Evolutionary conservation across 2,888 invertebrate species (phyloP).

Genomic region (Phania funesta): DNA sequence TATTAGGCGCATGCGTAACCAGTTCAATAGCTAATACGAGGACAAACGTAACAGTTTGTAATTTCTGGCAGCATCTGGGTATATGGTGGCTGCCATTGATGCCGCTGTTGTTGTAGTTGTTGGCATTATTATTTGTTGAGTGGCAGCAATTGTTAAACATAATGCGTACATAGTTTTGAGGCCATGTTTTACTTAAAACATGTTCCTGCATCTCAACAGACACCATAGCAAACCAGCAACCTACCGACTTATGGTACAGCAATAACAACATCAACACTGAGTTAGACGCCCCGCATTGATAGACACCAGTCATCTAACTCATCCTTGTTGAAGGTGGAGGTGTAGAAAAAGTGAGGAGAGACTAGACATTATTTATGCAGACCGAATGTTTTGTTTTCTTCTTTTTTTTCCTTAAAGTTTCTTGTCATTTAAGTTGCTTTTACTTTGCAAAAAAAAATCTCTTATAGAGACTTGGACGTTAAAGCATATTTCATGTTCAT

Average conservation of each 20-base stretch:
- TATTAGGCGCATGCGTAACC: slow-evolving; percentile 70
- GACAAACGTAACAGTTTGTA: slow-evolving; percentile 55
- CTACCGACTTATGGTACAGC: slow-evolving; percentile 1
- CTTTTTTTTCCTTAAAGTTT: slow-evolving; percentile 2
- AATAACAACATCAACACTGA: slow-evolving; percentile 13
- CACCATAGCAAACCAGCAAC: slow-evolving; percentile 31
- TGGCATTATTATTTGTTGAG: slow-evolving; percentile 34
- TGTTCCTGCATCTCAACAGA: slow-evolving; percentile 44
- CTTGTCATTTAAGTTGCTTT: slow-evolving; percentile 60
- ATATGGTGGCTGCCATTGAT: slow-evolving; percentile 30
- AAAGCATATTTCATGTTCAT: slow-evolving; percentile 67
- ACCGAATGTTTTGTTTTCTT: slow-evolving; percentile 33
- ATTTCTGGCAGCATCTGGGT: slow-evolving; percentile 31
- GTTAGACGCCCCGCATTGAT: slow-evolving; percentile 66
- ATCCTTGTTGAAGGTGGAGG: slow-evolving; percentile 42
- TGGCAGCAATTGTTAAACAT: slow-evolving; percentile 63
- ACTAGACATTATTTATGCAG: slow-evolving; percentile 53
- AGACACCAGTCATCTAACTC: slow-evolving; percentile 60
- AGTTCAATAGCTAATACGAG: slow-evolving; percentile 67
- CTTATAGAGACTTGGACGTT: slow-evolving; percentile 25
- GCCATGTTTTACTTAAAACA: slow-evolving; percentile 61
- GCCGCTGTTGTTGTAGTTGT: slow-evolving; percentile 13
- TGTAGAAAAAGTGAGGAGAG: slow-evolving; percentile 44
- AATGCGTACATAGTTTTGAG: slow-evolving; percentile 62
- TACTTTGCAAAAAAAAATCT: slow-evolving; percentile 13